Evolutionary conservation across 1,140 invertebrate genomes (phyloP).

Genomic region (Zophobas atratus): DNA sequence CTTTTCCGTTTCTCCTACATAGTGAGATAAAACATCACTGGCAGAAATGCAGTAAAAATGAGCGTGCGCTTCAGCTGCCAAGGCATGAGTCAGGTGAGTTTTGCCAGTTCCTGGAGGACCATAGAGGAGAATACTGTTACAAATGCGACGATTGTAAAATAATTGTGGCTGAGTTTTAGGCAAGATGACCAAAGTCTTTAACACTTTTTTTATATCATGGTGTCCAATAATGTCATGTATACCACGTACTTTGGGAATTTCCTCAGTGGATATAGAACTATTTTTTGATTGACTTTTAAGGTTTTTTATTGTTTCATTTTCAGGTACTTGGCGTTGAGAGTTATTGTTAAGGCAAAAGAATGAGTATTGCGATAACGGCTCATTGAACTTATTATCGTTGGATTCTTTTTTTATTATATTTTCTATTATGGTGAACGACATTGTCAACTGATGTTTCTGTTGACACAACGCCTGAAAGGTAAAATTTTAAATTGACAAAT

Average conservation of each 20-base stretch:
- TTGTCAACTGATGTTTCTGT: conserved; percentile 8
- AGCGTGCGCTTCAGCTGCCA: conserved; percentile 71
- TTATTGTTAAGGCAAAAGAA: not conserved
- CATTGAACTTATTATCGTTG: not conserved
- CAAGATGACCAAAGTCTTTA: conserved; percentile 57
- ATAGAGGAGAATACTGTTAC: conserved; percentile 76
- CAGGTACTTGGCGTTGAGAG: not conserved
- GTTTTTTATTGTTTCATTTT: not conserved
- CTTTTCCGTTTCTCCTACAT: conserved; percentile 76
- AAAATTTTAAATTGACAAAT: not conserved
- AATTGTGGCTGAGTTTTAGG: conserved; percentile 64
- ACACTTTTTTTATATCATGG: conserved; percentile 45
- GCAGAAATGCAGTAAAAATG: conserved; percentile 72
- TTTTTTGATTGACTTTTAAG: not conserved
- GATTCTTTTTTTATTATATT: not conserved
- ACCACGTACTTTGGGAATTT: conserved; percentile 58
- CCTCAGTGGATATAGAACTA: conserved; percentile 23
- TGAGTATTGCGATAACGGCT: not conserved
- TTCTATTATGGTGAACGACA: conserved; percentile 5
- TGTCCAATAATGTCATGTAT: conserved; percentile 61
- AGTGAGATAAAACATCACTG: conserved; percentile 71
- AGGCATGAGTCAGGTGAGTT: conserved; percentile 75
- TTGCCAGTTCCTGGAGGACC: conserved; percentile 83
- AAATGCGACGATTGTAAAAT: conserved; percentile 56
- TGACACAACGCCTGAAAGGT: conserved; percentile 14